These are phyloP conservation scores for Gallirallus australis DNA, from an alignment of 2,797 vertebrate genomes.

Conservation along the genomic window DNA sequence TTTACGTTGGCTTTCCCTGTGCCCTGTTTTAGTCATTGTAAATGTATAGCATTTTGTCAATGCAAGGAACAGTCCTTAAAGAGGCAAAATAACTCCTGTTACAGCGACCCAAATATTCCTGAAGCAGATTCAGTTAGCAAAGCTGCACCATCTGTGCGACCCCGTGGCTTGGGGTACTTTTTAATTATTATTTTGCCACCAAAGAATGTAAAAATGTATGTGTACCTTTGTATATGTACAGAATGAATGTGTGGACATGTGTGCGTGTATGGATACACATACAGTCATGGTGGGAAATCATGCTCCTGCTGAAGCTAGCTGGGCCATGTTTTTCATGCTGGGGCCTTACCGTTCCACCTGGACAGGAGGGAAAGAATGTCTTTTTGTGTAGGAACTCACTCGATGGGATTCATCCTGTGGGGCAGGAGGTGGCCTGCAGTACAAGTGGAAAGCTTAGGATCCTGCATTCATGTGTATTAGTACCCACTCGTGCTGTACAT, in stretches of 20 bases:
- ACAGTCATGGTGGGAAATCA: constrained; percentile 1
- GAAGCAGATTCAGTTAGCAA: constrained; percentile 40
- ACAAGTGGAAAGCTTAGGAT: neutral
- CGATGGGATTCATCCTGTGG: neutral
- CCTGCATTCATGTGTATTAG: neutral
- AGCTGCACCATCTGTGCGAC: constrained; percentile 2
- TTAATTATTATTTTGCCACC: constrained; percentile 56
- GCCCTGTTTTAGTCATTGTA: constrained; percentile 67
- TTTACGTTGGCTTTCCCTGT: constrained; percentile 66
- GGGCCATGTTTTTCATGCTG: constrained; percentile 6
- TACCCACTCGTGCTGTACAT: constrained; percentile 29
- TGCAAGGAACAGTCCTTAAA: constrained; percentile 61
- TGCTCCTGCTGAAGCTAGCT: neutral
- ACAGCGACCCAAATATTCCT: neutral
- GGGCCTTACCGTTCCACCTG: constrained; percentile 53
- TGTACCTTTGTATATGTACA: constrained; percentile 68
- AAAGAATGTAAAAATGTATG: constrained; percentile 74
- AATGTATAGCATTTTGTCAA: constrained; percentile 59
- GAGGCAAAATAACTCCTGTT: constrained; percentile 61
- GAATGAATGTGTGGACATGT: constrained; percentile 36
- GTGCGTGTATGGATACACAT: neutral
- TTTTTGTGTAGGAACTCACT: constrained; percentile 23
- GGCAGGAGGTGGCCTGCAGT: neutral
- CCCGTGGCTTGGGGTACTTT: neutral
- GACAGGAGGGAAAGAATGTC: constrained; percentile 37